A percentile compares a stretch with the other conserved stretches of the same genome.
These are phyloP conservation scores for Epinephelus moara DNA, from an alignment of 2,113 vertebrate genomes.

Conservation along the genomic window DNA sequence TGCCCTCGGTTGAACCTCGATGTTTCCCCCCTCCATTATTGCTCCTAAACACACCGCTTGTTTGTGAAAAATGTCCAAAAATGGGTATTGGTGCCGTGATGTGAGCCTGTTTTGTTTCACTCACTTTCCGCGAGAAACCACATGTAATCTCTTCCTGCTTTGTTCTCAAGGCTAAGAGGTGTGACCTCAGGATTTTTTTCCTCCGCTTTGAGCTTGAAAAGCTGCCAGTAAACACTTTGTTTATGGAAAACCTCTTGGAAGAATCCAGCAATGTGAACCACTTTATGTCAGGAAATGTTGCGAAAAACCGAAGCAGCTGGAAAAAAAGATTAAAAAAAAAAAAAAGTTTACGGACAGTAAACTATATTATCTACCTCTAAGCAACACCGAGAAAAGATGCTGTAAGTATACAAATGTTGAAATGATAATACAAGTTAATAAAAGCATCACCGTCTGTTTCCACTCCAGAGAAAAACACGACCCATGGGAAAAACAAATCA, in stretches of 20 bases:
- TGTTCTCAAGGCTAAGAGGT: slow-evolving; percentile 28
- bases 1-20: slow-evolving; percentile 22
- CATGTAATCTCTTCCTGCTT: slow-evolving; percentile 32
- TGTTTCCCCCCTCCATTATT: slow-evolving; percentile 5
- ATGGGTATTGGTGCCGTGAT: slow-evolving; percentile 10
- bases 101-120: slow-evolving; percentile 48
- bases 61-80: slow-evolving; percentile 30
- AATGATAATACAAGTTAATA: slow-evolving; percentile 15
- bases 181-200: slow-evolving; percentile 20
- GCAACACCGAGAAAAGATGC: neutral
- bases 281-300: slow-evolving; percentile 14
- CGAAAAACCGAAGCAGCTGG: neutral
- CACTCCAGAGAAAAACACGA: slow-evolving; percentile 21
- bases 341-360: neutral
- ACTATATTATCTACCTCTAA: neutral
- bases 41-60: neutral
- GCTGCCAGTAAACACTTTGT: slow-evolving; percentile 52
- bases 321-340: neutral
- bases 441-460: slow-evolving; percentile 49
- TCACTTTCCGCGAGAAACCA: slow-evolving; percentile 16
- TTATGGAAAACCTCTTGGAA: slow-evolving; percentile 42
- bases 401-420: neutral
- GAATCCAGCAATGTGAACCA: slow-evolving; percentile 5
- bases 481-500: slow-evolving; percentile 60
- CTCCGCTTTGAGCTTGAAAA: neutral